Evolutionary conservation across 2,113 vertebrate species (phyloP), one percentile per base, ranked within the genome.

Genomic region (Corydoras sp.): DNA sequence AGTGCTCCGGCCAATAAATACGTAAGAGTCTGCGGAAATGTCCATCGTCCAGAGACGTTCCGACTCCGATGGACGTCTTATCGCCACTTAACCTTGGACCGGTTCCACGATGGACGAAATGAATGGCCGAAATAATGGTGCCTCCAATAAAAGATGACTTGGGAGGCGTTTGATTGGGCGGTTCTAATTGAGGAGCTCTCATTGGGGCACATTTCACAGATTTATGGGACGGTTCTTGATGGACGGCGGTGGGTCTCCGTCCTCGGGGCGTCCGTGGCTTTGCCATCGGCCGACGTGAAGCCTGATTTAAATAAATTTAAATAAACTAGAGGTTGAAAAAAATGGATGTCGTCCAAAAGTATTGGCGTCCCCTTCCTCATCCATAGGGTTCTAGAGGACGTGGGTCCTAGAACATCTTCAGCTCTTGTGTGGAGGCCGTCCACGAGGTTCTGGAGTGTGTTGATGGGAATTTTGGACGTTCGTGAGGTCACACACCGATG

Each of bases 81-180:
- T 88, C 82, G 81, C 80, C 86, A 88, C 88, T 90, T 90, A 89
- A 88, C 88, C 88, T 88, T 89, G 89, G 82, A 84, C 77, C 79
- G 77, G 83, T 84, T 88, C 85, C 85, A 87, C 85, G 83, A 77
- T 74, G 71, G 32, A 68, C 83, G 85, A 77, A 86, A 84, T 83
- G 81, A 77, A 82, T 76, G 67, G 74, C 80, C 82, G 68, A 30
- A 61, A 48, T 31, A 5, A 74, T 24, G 8, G 69, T 74, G 70
- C 80, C 84, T 77, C 74, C 86, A 84, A 81, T 85, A 81, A 76
- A 76, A 79, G 80, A 81, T 77, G 67, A 35, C 53, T 60, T 71
- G 31, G 18, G 49, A 18, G 10, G 15, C n/a, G 30, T 30, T 64
- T 65, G 10, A 53, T 65, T 29, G 59, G 56, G 55, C 2, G 4